Evolutionary conservation across 1,140 invertebrate species (phyloP).

Genomic region (Trachymyrmex septentrionalis): DNA sequence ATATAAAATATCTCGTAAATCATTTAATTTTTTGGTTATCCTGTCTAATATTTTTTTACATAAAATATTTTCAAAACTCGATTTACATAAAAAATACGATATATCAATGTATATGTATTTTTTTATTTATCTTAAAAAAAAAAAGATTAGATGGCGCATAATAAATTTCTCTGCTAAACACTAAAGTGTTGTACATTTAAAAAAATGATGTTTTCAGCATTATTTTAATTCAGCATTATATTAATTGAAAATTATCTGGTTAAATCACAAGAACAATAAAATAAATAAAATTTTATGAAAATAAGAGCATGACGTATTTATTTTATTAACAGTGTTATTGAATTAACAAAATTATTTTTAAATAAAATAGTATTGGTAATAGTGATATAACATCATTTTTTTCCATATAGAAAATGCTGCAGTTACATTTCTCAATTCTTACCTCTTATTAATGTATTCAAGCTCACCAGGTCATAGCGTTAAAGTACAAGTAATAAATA

Average conservation of each 20-base stretch:
- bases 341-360: too few species aligned
- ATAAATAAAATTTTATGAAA: too few species aligned
- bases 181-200: background rate
- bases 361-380: too few species aligned
- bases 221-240: too few species aligned
- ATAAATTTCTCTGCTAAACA: background rate
- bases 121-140: slow-evolving; percentile 1
- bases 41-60: background rate
- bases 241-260: too few species aligned
- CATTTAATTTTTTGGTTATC: background rate
- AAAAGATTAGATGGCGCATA: background rate
- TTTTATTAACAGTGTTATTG: too few species aligned
- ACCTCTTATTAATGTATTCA: slow-evolving; percentile 13
- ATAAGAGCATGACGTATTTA: too few species aligned
- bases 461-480: background rate
- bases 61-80: background rate
- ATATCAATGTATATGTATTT: background rate
- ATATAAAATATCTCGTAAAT: too few species aligned
- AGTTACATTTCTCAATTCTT: slow-evolving; percentile 16
- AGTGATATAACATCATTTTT: too few species aligned
- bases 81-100: slow-evolving; percentile 1
- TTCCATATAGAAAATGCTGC: background rate
- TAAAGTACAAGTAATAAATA: slow-evolving; percentile 45
- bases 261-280: too few species aligned
- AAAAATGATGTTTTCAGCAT: too few species aligned